Conservation (phyloP, 2,797 vertebrate species). For the Pseudopleuronectes americanus region DNA sequence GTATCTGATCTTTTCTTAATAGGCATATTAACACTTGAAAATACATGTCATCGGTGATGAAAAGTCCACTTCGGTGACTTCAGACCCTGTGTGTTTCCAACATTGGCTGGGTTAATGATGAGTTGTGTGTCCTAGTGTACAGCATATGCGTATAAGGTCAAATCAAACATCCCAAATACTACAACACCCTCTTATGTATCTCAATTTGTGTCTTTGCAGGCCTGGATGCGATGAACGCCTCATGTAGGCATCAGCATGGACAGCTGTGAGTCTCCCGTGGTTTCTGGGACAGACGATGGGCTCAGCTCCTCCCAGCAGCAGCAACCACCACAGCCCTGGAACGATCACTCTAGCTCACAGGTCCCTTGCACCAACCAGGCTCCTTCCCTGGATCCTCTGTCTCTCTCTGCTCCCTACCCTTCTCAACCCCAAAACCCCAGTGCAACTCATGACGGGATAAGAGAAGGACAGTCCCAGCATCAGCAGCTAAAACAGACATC, state of each 20-base stretch:
- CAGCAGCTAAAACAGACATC: constrained; percentile 77
- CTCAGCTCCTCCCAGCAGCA: constrained; percentile 93
- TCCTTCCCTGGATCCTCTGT: constrained; percentile 84
- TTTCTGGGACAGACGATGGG: constrained; percentile 99
- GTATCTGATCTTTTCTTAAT: constrained; percentile 42
- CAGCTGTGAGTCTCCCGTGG: constrained; percentile 99
- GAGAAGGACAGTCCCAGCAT: constrained; percentile 79
- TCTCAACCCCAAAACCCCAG: constrained; percentile 80
- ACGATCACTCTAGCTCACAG: constrained; percentile 86
- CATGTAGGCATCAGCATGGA: constrained; percentile 99
- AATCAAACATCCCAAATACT: constrained; percentile 14
- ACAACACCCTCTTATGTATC: constrained; percentile 63
- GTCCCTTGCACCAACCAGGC: constrained; percentile 85
- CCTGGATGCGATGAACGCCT: constrained; percentile 99
- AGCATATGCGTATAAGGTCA: constrained; percentile 12
- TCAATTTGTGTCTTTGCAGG: constrained; percentile 82
- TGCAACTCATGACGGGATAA: constrained; percentile 80
- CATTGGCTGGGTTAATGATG: constrained; percentile 27
- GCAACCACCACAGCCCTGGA: constrained; percentile 91
- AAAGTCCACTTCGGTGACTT: not conserved
- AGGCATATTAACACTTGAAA: constrained; percentile 30
- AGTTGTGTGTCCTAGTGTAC: constrained; percentile 10
- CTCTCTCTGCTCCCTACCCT: constrained; percentile 80
- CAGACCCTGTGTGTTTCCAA: constrained; percentile 28
- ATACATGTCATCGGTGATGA: constrained; percentile 3